Percentiles rank a stretch among this genome's conserved stretches.
phyloP scores from a whole-genome alignment of 2,797 vertebrate species.

The Microchirus variegatus region DNA sequence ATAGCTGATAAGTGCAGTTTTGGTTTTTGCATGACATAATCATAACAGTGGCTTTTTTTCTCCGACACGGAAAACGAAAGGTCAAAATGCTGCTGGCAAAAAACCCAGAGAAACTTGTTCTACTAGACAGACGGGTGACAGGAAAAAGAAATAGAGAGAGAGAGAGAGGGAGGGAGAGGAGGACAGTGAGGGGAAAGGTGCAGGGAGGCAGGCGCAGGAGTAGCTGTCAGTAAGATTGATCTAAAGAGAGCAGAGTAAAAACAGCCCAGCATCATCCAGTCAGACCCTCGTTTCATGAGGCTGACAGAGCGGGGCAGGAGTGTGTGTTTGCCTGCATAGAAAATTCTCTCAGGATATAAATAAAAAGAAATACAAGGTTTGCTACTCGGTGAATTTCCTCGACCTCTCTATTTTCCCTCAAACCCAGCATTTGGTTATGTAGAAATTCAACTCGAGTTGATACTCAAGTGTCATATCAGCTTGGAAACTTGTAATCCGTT shows the following conservation, averaged over 20 bases:
- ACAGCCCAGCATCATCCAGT: conserved; percentile 61
- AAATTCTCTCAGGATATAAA: conserved; percentile 38
- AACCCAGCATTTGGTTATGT: neutral
- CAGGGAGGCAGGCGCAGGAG: conserved; percentile 19
- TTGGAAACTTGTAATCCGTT: no score
- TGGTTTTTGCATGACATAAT: neutral
- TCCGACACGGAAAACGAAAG: no score
- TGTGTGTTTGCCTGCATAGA: conserved; percentile 43
- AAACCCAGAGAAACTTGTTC: conserved; percentile 52
- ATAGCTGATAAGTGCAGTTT: no score
- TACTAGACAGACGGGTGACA: conserved; percentile 53
- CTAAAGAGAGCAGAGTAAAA: conserved; percentile 58
- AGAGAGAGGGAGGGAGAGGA: conserved; percentile 16
- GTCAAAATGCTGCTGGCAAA: conserved; percentile 8
- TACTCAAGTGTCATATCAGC: no score
- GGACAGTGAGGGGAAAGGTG: conserved; percentile 1
- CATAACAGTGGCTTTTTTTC: neutral
- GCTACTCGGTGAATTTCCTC: neutral
- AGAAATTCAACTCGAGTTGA: no score
- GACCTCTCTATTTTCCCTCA: neutral
- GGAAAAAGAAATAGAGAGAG: neutral
- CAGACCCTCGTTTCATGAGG: conserved; percentile 55
- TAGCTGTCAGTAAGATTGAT: conserved; percentile 61
- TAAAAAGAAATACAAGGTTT: conserved; percentile 14
- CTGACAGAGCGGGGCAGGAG: conserved; percentile 41